These are phyloP conservation scores for Rhamnusium bicolor DNA, from an alignment of 2,888 invertebrate genomes.

Conservation along the genomic window DNA sequence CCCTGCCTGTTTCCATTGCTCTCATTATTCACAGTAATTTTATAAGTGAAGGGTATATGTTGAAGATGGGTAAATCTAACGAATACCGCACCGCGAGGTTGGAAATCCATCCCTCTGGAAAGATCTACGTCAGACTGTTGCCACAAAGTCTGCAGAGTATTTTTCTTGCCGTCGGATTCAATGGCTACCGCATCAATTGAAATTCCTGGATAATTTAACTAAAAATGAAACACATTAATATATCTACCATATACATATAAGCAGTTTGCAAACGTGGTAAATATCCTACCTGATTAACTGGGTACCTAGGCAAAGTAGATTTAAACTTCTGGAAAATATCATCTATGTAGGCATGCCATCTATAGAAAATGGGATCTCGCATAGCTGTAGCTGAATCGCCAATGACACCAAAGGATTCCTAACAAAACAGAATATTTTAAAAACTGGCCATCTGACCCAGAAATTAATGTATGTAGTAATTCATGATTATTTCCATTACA, in stretches of 20 bases:
- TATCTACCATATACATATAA: background rate
- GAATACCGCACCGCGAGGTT: conserved; percentile 81
- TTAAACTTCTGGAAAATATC: conserved; percentile 86
- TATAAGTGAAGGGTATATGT: conserved; percentile 81
- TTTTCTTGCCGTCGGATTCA: conserved; percentile 72
- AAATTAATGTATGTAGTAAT: no score
- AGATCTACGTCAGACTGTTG: conserved; percentile 85
- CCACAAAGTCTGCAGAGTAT: conserved; percentile 83
- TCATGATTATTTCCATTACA: no score
- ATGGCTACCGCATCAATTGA: conserved; percentile 76
- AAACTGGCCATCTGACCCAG: no score
- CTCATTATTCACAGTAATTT: conserved; percentile 66
- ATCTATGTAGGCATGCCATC: conserved; percentile 87
- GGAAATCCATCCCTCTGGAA: conserved; percentile 87
- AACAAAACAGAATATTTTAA: conserved; percentile 36
- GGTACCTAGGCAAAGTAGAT: conserved; percentile 79
- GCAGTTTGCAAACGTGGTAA: background rate
- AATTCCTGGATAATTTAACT: conserved; percentile 79
- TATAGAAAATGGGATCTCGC: conserved; percentile 90
- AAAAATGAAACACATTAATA: conserved; percentile 43
- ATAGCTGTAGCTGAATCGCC: conserved; percentile 89
- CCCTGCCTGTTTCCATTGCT: conserved; percentile 72
- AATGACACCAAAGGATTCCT: conserved; percentile 89
- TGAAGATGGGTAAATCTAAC: conserved; percentile 82
- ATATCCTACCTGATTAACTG: conserved; percentile 72